These are phyloP conservation scores for Indicator maculatus DNA, from an alignment of 2,113 vertebrate species.

Conservation along the genomic window DNA sequence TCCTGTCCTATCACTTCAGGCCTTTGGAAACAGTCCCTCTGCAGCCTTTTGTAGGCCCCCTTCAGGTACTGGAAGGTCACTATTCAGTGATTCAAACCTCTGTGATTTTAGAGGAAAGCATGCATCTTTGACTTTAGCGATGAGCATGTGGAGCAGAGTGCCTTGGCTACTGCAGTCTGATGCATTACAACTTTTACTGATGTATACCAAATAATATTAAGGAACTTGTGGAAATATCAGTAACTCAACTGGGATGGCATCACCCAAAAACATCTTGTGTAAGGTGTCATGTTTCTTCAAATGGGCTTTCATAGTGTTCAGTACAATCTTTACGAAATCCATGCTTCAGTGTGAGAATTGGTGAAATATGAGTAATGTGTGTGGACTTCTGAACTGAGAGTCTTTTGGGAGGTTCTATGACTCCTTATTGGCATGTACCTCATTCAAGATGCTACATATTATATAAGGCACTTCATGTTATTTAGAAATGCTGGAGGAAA, in stretches of 20 bases:
- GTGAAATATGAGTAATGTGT: background rate
- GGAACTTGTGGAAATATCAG: background rate
- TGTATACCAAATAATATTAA: background rate
- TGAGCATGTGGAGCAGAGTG: background rate
- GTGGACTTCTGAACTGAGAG: background rate
- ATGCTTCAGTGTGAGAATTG: background rate
- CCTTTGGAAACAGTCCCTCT: too few relatives aligned
- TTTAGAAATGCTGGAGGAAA: slow-evolving; percentile 22
- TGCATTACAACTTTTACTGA: background rate
- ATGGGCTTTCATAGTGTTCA: background rate
- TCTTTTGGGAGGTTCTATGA: background rate
- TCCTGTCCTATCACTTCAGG: too few relatives aligned
- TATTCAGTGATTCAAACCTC: background rate
- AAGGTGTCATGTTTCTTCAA: background rate
- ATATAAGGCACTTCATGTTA: slow-evolving; percentile 8
- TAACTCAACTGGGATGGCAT: background rate
- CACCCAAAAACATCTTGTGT: background rate
- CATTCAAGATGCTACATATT: background rate
- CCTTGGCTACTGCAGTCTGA: background rate
- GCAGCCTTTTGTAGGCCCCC: too few relatives aligned
- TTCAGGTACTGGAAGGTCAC: background rate
- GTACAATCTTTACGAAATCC: background rate
- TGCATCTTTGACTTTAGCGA: background rate
- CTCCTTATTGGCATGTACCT: background rate
- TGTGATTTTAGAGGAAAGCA: background rate